Evolutionary conservation across 2,797 vertebrate genomes (phyloP).

Genomic region (Pelodytes ibericus): DNA sequence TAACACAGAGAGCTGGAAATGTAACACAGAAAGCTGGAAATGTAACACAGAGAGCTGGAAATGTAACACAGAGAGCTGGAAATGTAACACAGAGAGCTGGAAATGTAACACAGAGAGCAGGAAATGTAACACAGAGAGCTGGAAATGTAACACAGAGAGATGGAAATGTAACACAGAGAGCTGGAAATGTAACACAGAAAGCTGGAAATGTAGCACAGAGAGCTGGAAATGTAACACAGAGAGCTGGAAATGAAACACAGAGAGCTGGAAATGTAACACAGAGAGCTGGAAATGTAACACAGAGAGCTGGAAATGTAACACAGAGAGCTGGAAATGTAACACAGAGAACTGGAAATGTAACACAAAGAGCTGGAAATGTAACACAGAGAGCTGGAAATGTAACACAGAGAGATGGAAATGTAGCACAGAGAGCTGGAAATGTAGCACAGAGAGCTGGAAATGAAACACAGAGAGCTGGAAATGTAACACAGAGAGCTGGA

Average conservation of each 20-base stretch:
- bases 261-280: too few relatives aligned
- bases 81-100: conserved; percentile 21
- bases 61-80: conserved; percentile 24
- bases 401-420: conserved; percentile 30
- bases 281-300: conserved; percentile 23
- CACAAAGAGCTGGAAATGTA: conserved; percentile 23
- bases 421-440: conserved; percentile 24
- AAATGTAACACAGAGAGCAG: conserved; percentile 11
- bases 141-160: too few relatives aligned
- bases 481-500: conserved; percentile 24
- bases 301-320: conserved; percentile 23
- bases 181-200: conserved; percentile 27
- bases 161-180: conserved; percentile 25
- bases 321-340: too few relatives aligned
- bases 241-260: too few relatives aligned
- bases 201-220: conserved; percentile 25
- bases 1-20: conserved; percentile 24
- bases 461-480: too few relatives aligned
- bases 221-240: conserved; percentile 27
- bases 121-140: too few relatives aligned
- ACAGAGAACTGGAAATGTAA: conserved; percentile 33
- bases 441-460: too few relatives aligned
- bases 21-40: too few relatives aligned
- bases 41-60: too few relatives aligned
- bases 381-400: too few relatives aligned